These are phyloP conservation scores for Climacteris rufus DNA, from an alignment of 2,113 vertebrate species.

Conservation along the genomic window DNA sequence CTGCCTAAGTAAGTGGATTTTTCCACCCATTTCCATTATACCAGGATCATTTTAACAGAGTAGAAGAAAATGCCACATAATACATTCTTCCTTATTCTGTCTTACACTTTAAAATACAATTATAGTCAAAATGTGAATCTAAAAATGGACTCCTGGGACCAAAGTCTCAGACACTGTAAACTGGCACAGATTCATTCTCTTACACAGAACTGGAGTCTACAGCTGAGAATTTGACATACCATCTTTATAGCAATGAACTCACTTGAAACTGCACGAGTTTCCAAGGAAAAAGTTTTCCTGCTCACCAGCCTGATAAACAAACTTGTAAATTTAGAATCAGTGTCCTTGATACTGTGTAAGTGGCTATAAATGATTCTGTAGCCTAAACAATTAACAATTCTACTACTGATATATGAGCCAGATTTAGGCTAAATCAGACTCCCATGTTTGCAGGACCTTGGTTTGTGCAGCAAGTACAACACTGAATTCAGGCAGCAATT, in stretches of 20 bases:
- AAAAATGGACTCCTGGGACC: constrained; percentile 16
- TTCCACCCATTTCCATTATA: background rate
- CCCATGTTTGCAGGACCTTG: background rate
- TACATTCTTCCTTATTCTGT: background rate
- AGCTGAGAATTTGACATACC: background rate
- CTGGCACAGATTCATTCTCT: constrained; percentile 7
- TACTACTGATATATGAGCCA: background rate
- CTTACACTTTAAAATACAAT: constrained; percentile 25
- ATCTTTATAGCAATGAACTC: background rate
- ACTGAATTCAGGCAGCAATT: background rate
- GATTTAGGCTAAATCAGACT: background rate
- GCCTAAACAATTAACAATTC: background rate
- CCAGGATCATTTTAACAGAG: background rate
- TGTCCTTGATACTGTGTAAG: background rate
- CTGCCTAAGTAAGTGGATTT: background rate
- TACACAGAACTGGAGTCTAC: background rate
- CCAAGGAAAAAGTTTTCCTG: background rate
- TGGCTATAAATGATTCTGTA: background rate
- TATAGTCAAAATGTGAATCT: background rate
- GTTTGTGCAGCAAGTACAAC: background rate
- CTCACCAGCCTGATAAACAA: background rate
- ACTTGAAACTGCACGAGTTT: background rate
- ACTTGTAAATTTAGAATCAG: background rate
- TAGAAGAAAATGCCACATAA: constrained; percentile 23
- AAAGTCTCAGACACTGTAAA: background rate